These are phyloP conservation scores for Leptopilina drosophilae DNA, from an alignment of 2,888 invertebrate genomes.

Conservation along the genomic window DNA sequence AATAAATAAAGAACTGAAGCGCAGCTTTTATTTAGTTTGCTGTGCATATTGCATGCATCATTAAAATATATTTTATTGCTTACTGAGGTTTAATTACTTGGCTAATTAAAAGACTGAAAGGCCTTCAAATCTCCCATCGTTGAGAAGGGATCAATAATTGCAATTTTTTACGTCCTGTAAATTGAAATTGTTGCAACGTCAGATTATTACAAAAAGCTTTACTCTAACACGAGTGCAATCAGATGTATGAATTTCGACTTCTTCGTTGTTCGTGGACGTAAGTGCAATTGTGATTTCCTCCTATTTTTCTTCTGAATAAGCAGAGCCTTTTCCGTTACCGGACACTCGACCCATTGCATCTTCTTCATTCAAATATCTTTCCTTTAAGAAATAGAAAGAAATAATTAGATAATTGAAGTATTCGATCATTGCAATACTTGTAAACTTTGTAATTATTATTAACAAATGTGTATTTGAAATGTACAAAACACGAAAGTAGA, in stretches of 20 bases:
- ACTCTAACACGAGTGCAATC: not conserved
- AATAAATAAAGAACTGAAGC: no score
- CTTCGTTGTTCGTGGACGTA: not conserved
- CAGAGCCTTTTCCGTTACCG: not conserved
- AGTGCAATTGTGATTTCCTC: not conserved
- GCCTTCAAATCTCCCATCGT: no score
- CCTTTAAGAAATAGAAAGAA: not conserved
- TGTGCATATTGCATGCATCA: no score
- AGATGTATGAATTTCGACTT: not conserved
- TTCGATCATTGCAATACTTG: not conserved
- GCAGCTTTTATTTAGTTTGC: no score
- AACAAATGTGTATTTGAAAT: no score
- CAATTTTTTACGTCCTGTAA: not conserved
- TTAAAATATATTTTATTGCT: not conserved
- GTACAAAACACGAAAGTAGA: no score
- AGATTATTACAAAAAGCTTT: not conserved
- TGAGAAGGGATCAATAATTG: not conserved
- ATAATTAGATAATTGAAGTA: no score
- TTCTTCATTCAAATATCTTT: not conserved
- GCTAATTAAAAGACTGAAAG: not conserved
- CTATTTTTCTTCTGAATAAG: not conserved
- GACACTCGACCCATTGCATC: slow-evolving; percentile 2
- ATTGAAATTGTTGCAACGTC: slow-evolving; percentile 4
- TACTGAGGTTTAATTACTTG: slow-evolving; percentile 29
- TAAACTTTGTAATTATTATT: no score